phyloP scores from a whole-genome alignment of 1,140 invertebrate genomes.

The Drosophila paulistorum region DNA sequence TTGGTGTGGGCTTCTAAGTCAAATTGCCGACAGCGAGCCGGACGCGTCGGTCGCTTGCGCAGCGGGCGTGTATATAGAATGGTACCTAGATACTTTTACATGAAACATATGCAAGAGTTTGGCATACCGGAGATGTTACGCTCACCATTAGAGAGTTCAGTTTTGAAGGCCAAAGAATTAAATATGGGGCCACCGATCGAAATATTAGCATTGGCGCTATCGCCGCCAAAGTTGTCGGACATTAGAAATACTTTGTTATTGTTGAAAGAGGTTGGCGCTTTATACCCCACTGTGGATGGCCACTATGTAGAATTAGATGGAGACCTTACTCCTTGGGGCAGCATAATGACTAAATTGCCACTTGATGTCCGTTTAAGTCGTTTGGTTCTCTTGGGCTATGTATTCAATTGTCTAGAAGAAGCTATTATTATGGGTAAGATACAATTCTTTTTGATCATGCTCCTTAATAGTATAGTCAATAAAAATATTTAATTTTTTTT shows the following conservation, averaged over 20 bases:
- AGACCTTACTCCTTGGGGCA: slow-evolving; percentile 94
- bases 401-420: slow-evolving; percentile 93
- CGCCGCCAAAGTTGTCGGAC: slow-evolving; percentile 93
- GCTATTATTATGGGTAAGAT: slow-evolving; percentile 93
- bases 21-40: slow-evolving; percentile 95
- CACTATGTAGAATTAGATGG: slow-evolving; percentile 89
- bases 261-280: slow-evolving; percentile 93
- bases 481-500: slow-evolving; percentile 51
- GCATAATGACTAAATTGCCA: slow-evolving; percentile 91
- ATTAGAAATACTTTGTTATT: slow-evolving; percentile 91
- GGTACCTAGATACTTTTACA: slow-evolving; percentile 90
- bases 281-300: slow-evolving; percentile 86
- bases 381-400: slow-evolving; percentile 93
- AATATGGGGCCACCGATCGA: slow-evolving; percentile 93
- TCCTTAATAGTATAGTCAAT: neutral
- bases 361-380: slow-evolving; percentile 92
- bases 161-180: slow-evolving; percentile 93
- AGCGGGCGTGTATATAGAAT: slow-evolving; percentile 94
- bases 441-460: neutral
- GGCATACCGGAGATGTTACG: slow-evolving; percentile 90
- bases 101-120: slow-evolving; percentile 83
- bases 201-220: slow-evolving; percentile 92
- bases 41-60: slow-evolving; percentile 93
- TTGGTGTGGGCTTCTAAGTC: slow-evolving; percentile 94
- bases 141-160: slow-evolving; percentile 91